A percentile compares a stretch with the other conserved stretches of the same genome.
Conservation (phyloP, 2,113 vertebrate genomes). For the Mesoclemmys tuberculata region DNA sequence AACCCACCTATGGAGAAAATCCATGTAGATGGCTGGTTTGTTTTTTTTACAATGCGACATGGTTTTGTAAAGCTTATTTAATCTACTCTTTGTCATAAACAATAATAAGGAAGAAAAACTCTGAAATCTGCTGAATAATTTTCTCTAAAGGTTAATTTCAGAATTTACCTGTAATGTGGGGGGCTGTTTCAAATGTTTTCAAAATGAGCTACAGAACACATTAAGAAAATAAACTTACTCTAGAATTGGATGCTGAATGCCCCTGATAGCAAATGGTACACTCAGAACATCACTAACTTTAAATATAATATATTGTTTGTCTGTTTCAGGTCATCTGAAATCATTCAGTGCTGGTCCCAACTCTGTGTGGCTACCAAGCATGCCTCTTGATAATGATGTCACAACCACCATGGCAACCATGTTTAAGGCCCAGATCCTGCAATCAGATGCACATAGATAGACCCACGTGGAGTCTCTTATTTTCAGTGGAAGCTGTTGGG, state of each 20-base stretch:
- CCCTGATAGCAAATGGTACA: fast-evolving
- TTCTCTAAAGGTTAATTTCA: neutral
- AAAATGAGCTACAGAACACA: neutral
- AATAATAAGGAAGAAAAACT: neutral
- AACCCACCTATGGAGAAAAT: too few relatives aligned
- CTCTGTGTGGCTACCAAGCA: neutral
- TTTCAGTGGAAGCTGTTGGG: neutral
- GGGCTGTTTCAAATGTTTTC: neutral
- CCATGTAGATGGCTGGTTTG: neutral
- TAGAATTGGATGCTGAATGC: neutral
- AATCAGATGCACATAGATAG: too few relatives aligned
- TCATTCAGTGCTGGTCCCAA: neutral
- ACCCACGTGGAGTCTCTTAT: too few relatives aligned
- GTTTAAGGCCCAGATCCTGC: neutral
- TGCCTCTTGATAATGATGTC: fast-evolving
- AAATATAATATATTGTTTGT: neutral
- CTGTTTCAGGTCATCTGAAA: too few relatives aligned
- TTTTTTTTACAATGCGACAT: fast-evolving
- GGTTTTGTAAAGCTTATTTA: neutral
- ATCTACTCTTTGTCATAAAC: neutral
- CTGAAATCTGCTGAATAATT: neutral
- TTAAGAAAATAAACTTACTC: neutral
- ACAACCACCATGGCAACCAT: fast-evolving
- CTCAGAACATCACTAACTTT: fast-evolving
- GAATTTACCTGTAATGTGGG: neutral